Evolutionary conservation across 2,888 invertebrate species (phyloP), one percentile per base, ranked within the genome.

Genomic region (Allacma fusca): DNA sequence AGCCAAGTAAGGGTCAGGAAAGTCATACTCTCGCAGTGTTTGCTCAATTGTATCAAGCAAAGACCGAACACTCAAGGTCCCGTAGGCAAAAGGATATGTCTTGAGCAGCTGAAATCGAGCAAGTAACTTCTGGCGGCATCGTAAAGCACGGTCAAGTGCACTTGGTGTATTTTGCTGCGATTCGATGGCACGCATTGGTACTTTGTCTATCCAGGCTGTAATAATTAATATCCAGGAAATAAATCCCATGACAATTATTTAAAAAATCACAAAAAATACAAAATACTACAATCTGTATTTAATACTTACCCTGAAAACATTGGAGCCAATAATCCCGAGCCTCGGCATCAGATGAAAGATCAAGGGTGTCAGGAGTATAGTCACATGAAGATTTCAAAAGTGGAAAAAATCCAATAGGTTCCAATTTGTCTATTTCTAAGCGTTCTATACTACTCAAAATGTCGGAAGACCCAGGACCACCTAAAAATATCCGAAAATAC

Each of bases 21-120:
- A 98, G 81, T 95, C 94, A 86, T 93, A 94, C 85, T 95, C 93
- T 85, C 94, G 91, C 86, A 98, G 90, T 85, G 93, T 94, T 85
- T 95, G 95, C 88, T 97, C 96, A 85, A 96, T 94, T 84, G 96
- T 92, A 87, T 97, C 96, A 84, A 98, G 89, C 81, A 98, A 89
- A 86, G 93, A 92, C 85, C 98, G 89, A 24, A 57, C 72, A 24
- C 28, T 24, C 12, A 50, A 89, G 79, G 93, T 92, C 79, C 94
- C 94, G 87, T 90, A 91, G 77, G 94, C 93, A 88, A 92, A 91
- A 79, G 95, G 95, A 87, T 95, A 92, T 81, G 90, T 88, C 85
- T 91, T 90, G 69, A 95, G 89, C 85, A 92, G 91, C 85, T 91
- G 91, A 71, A 97, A 87, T 83, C 95, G 90, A 82, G 91, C 90